Evolutionary conservation across 2,797 vertebrate species (phyloP).

Genomic region (Dendrocincla tyrannina): DNA sequence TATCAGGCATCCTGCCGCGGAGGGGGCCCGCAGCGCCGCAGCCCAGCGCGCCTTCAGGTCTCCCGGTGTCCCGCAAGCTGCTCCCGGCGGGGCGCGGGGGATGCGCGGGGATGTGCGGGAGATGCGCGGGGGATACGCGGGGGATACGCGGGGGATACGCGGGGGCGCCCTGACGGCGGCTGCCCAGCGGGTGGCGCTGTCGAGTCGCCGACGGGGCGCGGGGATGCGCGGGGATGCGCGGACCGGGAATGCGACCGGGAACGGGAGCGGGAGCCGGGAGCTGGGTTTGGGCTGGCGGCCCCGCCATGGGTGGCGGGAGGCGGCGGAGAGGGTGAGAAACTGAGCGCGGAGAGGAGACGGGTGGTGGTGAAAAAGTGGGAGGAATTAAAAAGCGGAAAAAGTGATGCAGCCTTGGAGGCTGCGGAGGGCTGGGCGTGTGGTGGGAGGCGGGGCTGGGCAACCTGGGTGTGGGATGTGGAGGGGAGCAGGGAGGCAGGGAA

Average conservation of each 20-base stretch:
- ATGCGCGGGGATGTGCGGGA: not conserved
- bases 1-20: accelerated
- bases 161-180: not conserved
- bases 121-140: too few species aligned
- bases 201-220: constrained; percentile 28
- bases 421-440: not conserved
- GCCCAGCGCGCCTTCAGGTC: accelerated
- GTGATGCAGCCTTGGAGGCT: not conserved
- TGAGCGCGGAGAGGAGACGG: not conserved
- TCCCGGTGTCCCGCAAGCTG: accelerated
- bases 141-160: too few species aligned
- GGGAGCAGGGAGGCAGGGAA: too few species aligned
- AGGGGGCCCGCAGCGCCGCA: not conserved
- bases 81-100: not conserved
- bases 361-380: not conserved
- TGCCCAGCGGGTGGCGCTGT: constrained; percentile 66
- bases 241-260: not conserved
- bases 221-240: not conserved
- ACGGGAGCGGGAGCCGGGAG: not conserved
- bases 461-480: not conserved
- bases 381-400: not conserved
- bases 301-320: not conserved
- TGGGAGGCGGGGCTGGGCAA: not conserved
- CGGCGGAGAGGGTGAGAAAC: not conserved
- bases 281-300: not conserved